A percentile compares a stretch with the other conserved stretches of the same genome.
These are phyloP conservation scores for Neoaliturus tenellus DNA, from an alignment of 2,888 invertebrate genomes.

Conservation along the genomic window DNA sequence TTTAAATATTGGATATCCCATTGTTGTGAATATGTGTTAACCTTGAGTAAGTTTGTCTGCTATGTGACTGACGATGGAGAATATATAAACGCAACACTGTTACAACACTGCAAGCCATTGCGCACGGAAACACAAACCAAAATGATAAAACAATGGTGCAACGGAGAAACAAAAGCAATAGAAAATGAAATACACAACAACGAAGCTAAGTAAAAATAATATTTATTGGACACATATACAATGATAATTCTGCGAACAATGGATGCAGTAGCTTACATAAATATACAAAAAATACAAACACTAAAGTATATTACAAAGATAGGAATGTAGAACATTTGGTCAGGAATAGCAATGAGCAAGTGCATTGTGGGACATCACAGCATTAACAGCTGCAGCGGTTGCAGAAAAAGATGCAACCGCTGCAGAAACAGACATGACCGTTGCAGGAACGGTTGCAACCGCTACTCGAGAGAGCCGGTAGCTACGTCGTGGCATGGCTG, in stretches of 20 bases:
- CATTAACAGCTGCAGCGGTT: neutral
- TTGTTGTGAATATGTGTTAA: too few species aligned
- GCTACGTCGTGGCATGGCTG: neutral
- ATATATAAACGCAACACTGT: too few species aligned
- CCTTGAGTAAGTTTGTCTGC: too few species aligned
- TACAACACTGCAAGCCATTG: neutral
- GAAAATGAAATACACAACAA: constrained; percentile 13
- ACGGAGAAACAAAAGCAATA: neutral
- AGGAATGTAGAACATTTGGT: constrained; percentile 24
- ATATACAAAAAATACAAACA: constrained; percentile 6
- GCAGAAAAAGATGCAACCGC: neutral
- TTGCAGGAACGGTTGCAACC: neutral
- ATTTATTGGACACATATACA: constrained; percentile 42
- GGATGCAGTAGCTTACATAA: constrained; percentile 21
- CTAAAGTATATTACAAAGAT: constrained; percentile 18
- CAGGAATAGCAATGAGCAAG: neutral
- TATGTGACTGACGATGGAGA: too few species aligned
- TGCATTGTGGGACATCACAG: constrained; percentile 22
- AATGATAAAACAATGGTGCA: neutral
- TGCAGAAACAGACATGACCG: neutral
- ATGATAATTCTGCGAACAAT: constrained; percentile 14
- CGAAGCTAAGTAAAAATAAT: constrained; percentile 47
- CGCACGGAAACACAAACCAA: neutral
- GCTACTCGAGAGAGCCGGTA: too few species aligned
- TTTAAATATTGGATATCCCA: too few species aligned